A percentile compares a stretch with the other conserved stretches of the same genome.
Evolutionary conservation across 1,140 invertebrate species (phyloP).

Genomic region (Doryteuthis pealeii): DNA sequence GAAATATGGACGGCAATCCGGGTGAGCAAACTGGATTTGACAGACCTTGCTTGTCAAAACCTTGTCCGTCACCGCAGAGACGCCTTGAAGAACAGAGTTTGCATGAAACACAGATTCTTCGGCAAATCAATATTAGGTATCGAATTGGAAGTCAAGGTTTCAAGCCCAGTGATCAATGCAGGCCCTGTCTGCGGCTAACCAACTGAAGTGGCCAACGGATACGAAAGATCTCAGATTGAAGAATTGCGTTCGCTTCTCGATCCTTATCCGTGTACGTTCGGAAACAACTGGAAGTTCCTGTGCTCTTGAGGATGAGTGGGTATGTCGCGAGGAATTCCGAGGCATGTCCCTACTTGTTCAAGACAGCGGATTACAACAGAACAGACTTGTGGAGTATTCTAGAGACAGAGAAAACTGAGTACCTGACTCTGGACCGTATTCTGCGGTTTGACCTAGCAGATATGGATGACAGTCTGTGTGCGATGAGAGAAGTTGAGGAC

Average conservation of each 20-base stretch:
- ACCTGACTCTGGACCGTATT: too few relatives aligned
- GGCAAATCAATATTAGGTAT: conserved; percentile 12
- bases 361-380: conserved; percentile 14
- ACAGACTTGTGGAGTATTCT: conserved; percentile 12
- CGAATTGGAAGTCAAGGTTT: conserved; percentile 9
- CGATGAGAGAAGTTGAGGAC: too few relatives aligned
- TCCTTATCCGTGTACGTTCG: conserved; percentile 10
- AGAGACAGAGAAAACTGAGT: not conserved
- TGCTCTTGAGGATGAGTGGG: conserved; percentile 14
- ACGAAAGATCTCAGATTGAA: conserved; percentile 27
- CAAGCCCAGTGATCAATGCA: not conserved
- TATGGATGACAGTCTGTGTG: conserved; percentile 18
- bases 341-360: conserved; percentile 6
- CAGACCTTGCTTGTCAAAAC: conserved; percentile 21
- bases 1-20: conserved; percentile 27
- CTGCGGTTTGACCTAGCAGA: conserved; percentile 9
- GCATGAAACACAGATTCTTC: conserved; percentile 6
- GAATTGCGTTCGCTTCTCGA: conserved; percentile 28
- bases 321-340: conserved; percentile 11
- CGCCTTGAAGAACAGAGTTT: not conserved
- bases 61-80: too few relatives aligned
- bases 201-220: conserved; percentile 11
- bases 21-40: conserved; percentile 32
- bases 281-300: conserved; percentile 20
- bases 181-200: not conserved